Evolutionary conservation across 2,113 vertebrate species (phyloP).

Genomic region (Abramis brama): DNA sequence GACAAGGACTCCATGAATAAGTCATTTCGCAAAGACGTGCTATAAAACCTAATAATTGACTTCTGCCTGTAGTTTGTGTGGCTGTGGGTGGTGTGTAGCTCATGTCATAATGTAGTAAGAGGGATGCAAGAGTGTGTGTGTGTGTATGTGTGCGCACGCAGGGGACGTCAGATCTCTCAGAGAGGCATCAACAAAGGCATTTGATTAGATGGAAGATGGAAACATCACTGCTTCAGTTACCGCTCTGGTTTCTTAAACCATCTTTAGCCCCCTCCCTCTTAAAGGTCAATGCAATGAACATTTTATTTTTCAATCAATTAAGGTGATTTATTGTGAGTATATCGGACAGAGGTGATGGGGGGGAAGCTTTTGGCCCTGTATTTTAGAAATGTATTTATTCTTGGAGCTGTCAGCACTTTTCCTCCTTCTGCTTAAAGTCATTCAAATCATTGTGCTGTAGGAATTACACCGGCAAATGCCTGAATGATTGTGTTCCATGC

Average conservation of each 20-base stretch:
- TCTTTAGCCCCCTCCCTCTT: conserved; percentile 34
- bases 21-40: conserved; percentile 65
- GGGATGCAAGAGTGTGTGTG: conserved; percentile 51
- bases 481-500: conserved; percentile 66
- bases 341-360: conserved; percentile 7
- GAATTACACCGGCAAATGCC: conserved; percentile 70
- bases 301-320: conserved; percentile 66
- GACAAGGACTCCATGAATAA: conserved; percentile 66
- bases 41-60: conserved; percentile 66
- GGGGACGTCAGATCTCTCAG: conserved; percentile 43
- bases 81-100: conserved; percentile 47
- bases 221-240: conserved; percentile 57
- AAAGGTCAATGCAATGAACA: conserved; percentile 62
- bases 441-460: conserved; percentile 68
- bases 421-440: conserved; percentile 66
- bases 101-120: conserved; percentile 60
- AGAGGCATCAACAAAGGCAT: conserved; percentile 60
- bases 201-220: conserved; percentile 62
- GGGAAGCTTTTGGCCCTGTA: conserved; percentile 53
- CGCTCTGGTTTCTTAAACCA: conserved; percentile 54
- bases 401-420: conserved; percentile 60
- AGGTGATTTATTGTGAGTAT: conserved; percentile 63
- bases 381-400: conserved; percentile 72
- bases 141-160: conserved; percentile 25
- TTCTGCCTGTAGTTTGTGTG: conserved; percentile 56